Evolutionary conservation across 1,140 invertebrate species (phyloP), one percentile per base, ranked within the genome.

Genomic region (Centruroides vittatus): DNA sequence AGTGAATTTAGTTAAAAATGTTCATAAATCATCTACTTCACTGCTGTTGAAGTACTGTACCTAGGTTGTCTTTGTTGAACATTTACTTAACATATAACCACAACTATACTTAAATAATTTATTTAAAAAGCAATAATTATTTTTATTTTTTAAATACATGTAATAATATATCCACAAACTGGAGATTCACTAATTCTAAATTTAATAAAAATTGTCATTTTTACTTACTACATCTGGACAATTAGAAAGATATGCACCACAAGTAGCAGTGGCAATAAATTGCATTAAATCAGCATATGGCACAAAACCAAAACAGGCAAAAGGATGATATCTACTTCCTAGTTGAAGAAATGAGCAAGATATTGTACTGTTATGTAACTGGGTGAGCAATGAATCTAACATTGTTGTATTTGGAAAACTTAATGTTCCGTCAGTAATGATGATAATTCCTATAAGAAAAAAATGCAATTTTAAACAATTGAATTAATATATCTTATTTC

Each of bases 371-470:
- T 82, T 84, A 62, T 88, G 78, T 49, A 91, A 74, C 71, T 89
- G 86, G 58, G 81, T 80, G 58, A 91, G 73, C 11, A 90, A 72
- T 10, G 81, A 80, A 67, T 91, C 86, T 66, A 89, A 78, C 49
- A 84, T 78, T 66, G 81, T 80, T 35, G 82, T 79, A 72, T 89
- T 86, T 7, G 86, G 84, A 13, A 86, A 78, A 60, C 83, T 83
- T n/a, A 89, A 80, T 57, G 88, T 82, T 3, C 86, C 88, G 75
- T 91, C 88, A 12, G 86, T 86, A 58, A 91, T 80, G 50, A 91
- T 79, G 56, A 90, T 78, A 70, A 91, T 81, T 74, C 86, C 85
- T 88, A 70, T 55, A 78, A 78, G 66, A 57, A 65, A 65, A 61
- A 67, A 60, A 61, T 60, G 59, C 56, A 61, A 6, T 54, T 65